Percentiles rank a stretch among this genome's conserved stretches.
These are phyloP conservation scores for Ceratina calcarata DNA, from an alignment of 1,140 invertebrate species.

Conservation along the genomic window DNA sequence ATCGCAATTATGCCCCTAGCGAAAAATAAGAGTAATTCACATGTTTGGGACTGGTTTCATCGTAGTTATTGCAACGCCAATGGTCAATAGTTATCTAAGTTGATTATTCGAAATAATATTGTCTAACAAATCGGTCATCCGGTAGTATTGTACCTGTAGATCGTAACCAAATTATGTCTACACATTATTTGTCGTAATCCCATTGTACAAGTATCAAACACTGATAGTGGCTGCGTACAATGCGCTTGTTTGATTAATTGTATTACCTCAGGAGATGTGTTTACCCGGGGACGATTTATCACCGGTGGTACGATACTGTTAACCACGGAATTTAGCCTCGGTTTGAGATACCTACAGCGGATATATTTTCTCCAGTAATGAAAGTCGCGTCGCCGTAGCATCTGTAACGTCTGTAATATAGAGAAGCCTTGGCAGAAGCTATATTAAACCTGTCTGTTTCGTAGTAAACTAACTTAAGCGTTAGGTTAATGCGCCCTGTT, in stretches of 20 bases:
- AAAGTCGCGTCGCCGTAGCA: conserved; percentile 43
- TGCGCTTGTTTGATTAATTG: background rate
- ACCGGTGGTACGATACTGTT: background rate
- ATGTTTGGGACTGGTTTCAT: no score
- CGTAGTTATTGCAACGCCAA: no score
- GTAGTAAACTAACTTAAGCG: conserved; percentile 52
- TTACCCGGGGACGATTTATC: background rate
- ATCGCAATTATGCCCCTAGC: no score
- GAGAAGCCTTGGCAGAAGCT: conserved; percentile 31
- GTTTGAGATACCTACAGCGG: background rate
- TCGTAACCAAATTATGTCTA: no score
- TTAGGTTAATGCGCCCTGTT: conserved; percentile 36
- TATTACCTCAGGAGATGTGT: background rate
- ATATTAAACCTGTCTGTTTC: conserved; percentile 57
- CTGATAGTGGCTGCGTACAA: background rate
- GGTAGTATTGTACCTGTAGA: no score
- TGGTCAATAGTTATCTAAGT: no score
- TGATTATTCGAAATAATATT: no score
- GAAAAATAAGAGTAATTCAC: no score
- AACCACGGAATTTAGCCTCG: background rate
- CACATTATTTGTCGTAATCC: no score
- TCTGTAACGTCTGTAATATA: conserved; percentile 36
- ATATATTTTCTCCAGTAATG: conserved; percentile 43
- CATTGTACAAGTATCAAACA: no score
- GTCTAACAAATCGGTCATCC: no score